Evolutionary conservation across 2,113 vertebrate genomes (phyloP), one percentile per base, ranked within the genome.

Genomic region (Seriola rivoliana): DNA sequence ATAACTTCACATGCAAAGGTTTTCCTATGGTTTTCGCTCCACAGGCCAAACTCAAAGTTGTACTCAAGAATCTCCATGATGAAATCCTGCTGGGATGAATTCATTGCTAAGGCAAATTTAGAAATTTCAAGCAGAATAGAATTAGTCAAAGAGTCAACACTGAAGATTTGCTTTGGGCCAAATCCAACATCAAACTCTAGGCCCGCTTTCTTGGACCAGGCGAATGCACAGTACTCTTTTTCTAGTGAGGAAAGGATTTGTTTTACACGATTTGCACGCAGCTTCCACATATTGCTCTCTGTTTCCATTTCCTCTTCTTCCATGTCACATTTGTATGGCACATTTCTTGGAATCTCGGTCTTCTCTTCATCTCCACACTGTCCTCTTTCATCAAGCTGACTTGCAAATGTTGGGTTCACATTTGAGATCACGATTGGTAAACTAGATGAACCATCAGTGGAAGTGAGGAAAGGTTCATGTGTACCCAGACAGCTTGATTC

Each of bases 51-150:
- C 59, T 88, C 42, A 72, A 82, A 85, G 57, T 85, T 82, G 55
- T 85, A 40, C 34, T 88, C 82, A 16, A 82, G 86, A 72, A 88
- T 82, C 66, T 88, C 79, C 79, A 82, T 72, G 40, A 88, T 59
- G 48, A 85, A 79, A 34, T 85, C 14, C 50, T 82, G 32, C 19
- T 82, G 82, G 21, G 82, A 85, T 29, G 75, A 85, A 72, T 62
- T 88, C 0, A 85, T 54, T 38, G 66, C 79, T 29, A 82, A 21
- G 13, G 79, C 75, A 80, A 88, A 88, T 58, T 38, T 75, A 38
- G 75, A 55, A 79, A 88, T 19, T 64, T 85, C 84, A 16, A 71
- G 12, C 7, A 82, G 11, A 46, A 58, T 0, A 13, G 3, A 0
- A 32, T 63, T 34, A 0, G 1, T 17, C 5, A 82, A 34, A 19